Percentiles rank a stretch among this genome's conserved stretches.
These are phyloP conservation scores for Rutpela maculata DNA, from an alignment of 2,888 invertebrate genomes.

Conservation along the genomic window DNA sequence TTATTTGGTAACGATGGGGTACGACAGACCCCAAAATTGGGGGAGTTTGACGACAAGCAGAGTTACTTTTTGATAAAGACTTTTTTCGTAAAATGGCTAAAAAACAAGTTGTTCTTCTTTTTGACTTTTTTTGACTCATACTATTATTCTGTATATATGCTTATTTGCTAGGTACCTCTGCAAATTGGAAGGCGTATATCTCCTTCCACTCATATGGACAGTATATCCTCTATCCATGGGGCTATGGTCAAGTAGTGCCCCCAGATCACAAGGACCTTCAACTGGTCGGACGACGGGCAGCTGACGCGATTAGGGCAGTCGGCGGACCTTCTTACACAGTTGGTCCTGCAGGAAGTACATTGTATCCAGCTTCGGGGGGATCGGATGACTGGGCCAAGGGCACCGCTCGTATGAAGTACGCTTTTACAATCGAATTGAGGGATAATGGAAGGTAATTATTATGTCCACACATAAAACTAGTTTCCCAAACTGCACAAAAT, in stretches of 20 bases:
- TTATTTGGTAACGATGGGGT: too few species aligned
- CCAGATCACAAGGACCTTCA: conserved; percentile 84
- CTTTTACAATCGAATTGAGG: conserved; percentile 92
- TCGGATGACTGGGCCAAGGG: conserved; percentile 96
- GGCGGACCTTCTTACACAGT: conserved; percentile 83
- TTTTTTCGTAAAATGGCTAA: too few species aligned
- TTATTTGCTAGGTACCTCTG: conserved; percentile 60
- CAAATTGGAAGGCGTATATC: conserved; percentile 82
- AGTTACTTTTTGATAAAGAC: too few species aligned
- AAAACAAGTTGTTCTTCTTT: too few species aligned
- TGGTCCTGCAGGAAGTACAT: conserved; percentile 85
- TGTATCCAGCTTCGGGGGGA: conserved; percentile 89
- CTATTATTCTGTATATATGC: too few species aligned
- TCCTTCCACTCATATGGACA: conserved; percentile 93
- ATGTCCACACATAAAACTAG: too few species aligned
- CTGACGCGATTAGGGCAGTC: conserved; percentile 78
- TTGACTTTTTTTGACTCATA: too few species aligned
- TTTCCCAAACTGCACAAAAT: neutral
- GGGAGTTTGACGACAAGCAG: too few species aligned
- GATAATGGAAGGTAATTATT: conserved; percentile 81
- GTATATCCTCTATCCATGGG: conserved; percentile 91
- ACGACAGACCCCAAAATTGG: too few species aligned
- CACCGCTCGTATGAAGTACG: conserved; percentile 86
- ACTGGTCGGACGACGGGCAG: conserved; percentile 81
- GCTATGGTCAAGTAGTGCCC: conserved; percentile 84